Base-by-base conservation (phyloP, 2,888 invertebrate genomes). In the Alloplasta piceator region DNA sequence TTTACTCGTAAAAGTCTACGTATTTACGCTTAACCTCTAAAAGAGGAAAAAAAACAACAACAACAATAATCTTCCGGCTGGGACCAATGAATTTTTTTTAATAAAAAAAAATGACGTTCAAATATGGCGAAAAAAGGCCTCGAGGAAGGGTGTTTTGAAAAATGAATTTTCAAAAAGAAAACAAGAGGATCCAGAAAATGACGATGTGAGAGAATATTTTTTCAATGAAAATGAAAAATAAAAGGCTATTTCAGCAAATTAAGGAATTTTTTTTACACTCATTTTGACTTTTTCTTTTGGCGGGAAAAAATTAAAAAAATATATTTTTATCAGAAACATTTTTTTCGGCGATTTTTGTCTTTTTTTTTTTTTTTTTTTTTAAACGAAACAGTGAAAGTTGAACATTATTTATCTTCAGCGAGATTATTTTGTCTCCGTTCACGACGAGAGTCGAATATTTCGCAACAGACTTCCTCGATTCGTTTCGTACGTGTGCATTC, bases 1-100 rank as follows among this genome's bases (percentile, higher is more conserved):
- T 98, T 94, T 98, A 98, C 93, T 98, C 98, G 50, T 98, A 95
- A 93, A 58, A 74, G 1, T 16, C 12, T 0, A 10, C n/a, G 14
- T 52, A 52, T 52, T 61, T 38, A 3, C n/a, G 16, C n/a, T 61
- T 10, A 36, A 12, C 12, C 10, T 56, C 26, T 7, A 56, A 61
- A 10, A 41, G 38, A n/a, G 48, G n/a, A 43, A 9, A 67, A 67
- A 14, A 67, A 26, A 63, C 36, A 63, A 63, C 14, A 63, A 56
- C 36, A 16, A n/a, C 36, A n/a, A 63, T 26, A 7, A 9, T 12
- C 46, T 12, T 52, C 36, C n/a, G 12, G 6, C 36, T 36, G 14
- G 38, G 55, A 61, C 43, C 46, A 71, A 71, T 48, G 55, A 67
- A 10, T n/a, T 56, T 60, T 58, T 58, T 74, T 67, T 14, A 64